Percentiles rank a stretch among this genome's conserved stretches.
Conservation (phyloP, 2,113 vertebrate species). For the Etheostoma cragini region DNA sequence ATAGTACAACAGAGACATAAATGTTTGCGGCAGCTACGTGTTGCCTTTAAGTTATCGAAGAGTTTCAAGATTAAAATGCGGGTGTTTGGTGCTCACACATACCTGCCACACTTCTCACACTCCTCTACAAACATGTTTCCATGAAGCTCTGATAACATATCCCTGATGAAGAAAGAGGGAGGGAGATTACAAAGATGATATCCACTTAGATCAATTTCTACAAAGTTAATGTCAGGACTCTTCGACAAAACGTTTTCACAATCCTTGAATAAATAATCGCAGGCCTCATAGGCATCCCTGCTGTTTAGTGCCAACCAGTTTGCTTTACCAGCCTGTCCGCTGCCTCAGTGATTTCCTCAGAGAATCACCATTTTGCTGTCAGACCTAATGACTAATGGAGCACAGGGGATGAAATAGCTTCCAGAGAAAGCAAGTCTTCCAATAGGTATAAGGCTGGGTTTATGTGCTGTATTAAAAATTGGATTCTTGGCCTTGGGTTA, state of each 20-base stretch:
- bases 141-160: constrained; percentile 94
- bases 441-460: constrained; percentile 5
- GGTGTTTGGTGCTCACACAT: constrained; percentile 57
- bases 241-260: constrained; percentile 9
- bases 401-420: constrained; percentile 22
- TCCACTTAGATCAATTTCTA: constrained; percentile 9
- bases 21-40: no score
- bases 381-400: constrained; percentile 18
- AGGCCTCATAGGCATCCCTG: neutral
- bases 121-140: constrained; percentile 99
- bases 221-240: neutral
- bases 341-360: constrained; percentile 35
- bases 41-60: neutral
- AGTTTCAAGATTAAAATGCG: neutral
- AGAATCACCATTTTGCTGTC: constrained; percentile 9
- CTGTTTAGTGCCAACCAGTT: constrained; percentile 26
- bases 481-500: constrained; percentile 43
- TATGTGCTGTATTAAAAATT: constrained; percentile 43
- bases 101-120: constrained; percentile 96
- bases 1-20: no score
- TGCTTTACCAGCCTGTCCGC: neutral
- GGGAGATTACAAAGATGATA: constrained; percentile 8
- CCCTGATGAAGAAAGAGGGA: constrained; percentile 77
- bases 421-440: constrained; percentile 29
- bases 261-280: constrained; percentile 29